Percentiles rank a stretch among this genome's conserved stretches.
Evolutionary conservation across 2,113 vertebrate genomes (phyloP).

Genomic region (Falcunculus frontatus): DNA sequence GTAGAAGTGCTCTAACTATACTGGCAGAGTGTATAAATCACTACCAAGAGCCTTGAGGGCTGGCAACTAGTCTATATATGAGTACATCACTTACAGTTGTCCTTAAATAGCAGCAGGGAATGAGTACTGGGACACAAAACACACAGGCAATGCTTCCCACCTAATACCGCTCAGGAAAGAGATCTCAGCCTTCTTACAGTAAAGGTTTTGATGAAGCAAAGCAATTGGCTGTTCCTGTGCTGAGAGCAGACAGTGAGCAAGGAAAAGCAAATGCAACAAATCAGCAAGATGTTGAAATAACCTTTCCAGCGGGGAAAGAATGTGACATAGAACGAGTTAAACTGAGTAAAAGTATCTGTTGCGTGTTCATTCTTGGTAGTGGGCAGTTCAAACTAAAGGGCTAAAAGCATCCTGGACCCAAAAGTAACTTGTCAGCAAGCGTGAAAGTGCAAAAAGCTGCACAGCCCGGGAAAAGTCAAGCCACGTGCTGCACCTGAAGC

Average conservation of each 20-base stretch:
- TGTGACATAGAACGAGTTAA: background rate
- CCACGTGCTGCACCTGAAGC: rapidly evolving
- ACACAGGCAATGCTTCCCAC: background rate
- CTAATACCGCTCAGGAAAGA: background rate
- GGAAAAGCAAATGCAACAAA: constrained; percentile 1
- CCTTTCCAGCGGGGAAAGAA: background rate
- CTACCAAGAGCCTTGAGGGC: background rate
- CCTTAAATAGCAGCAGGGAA: background rate
- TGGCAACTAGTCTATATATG: background rate
- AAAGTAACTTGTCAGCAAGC: background rate
- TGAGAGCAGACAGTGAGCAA: background rate
- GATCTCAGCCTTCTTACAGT: background rate
- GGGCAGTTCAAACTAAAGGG: background rate
- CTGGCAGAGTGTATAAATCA: background rate
- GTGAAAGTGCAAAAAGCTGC: background rate
- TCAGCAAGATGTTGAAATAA: constrained; percentile 8
- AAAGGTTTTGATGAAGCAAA: background rate
- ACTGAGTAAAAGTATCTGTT: background rate
- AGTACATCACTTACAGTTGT: background rate
- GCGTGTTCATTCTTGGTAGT: background rate
- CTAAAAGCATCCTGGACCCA: background rate
- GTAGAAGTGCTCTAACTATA: background rate
- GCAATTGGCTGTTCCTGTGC: background rate
- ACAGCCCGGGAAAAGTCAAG: background rate
- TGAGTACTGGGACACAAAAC: background rate